phyloP scores from a whole-genome alignment of 1,140 invertebrate genomes.

The Neuroterus valhalla region DNA sequence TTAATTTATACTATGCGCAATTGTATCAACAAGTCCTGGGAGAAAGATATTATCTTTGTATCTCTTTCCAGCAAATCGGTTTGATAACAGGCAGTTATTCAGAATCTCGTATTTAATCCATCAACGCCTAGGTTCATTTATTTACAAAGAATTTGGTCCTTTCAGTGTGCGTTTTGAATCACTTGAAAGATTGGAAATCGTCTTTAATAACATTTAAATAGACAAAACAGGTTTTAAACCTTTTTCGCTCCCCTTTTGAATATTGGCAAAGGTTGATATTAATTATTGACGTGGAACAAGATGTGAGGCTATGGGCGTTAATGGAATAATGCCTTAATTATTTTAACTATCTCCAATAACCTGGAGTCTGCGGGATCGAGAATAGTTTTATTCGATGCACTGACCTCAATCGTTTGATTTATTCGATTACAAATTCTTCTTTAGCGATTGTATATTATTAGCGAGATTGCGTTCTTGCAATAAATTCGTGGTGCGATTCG shows the following conservation, averaged over 20 bases:
- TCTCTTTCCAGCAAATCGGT: slow-evolving; percentile 28
- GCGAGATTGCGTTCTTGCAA: no score
- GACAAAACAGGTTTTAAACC: neutral
- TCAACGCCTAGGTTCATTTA: no score
- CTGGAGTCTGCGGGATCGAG: no score
- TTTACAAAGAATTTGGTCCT: no score
- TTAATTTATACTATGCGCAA: slow-evolving; percentile 32
- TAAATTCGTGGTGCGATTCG: no score
- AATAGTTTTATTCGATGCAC: neutral
- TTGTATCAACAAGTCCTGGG: neutral
- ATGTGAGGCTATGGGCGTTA: no score
- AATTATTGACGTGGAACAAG: no score
- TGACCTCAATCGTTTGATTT: neutral
- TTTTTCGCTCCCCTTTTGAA: neutral
- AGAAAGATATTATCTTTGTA: slow-evolving; percentile 15
- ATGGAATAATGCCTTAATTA: no score
- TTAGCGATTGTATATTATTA: no score
- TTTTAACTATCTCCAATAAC: no score
- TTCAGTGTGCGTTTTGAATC: neutral
- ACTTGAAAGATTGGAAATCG: neutral
- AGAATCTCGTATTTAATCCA: slow-evolving; percentile 7
- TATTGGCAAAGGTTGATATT: neutral
- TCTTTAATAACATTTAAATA: neutral
- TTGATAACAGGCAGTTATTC: slow-evolving; percentile 19
- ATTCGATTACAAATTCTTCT: neutral